Evolutionary conservation across 2,113 vertebrate genomes (phyloP), one percentile per base, ranked within the genome.

Genomic region (Prionailurus viverrinus): DNA sequence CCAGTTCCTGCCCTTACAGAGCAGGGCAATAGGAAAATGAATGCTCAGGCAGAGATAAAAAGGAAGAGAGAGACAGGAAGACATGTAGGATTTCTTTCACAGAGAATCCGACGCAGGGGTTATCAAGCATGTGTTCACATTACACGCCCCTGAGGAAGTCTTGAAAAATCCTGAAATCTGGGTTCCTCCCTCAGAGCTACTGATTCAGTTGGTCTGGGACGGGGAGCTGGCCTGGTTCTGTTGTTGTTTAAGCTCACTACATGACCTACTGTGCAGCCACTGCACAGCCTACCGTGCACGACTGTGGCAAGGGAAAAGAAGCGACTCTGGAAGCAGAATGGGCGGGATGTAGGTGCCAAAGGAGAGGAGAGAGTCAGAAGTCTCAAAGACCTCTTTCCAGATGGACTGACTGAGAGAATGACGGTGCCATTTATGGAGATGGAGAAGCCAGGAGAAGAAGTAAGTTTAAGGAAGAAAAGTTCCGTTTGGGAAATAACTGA

Each of bases 391-490:
- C 58, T 66, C 78, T 80, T 80, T 45, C 48, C 69, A 65, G 55
- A 15, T 0, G 15, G 48, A 14, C 3, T 18, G 53, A 66, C 66
- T 87, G 19, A 15, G 45, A 29, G 23, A 91, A 36, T 5, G 69
- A 39, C 45, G 68, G 33, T 16, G 7, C n/a, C 39, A 9, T 80
- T 84, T 27, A 74, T 16, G 76, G 39, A 89, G 69, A 55, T 36
- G n/a, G 11, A 85, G 39, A n/a, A 11, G 25, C 66, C 85, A 78
- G 11, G 48, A 66, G 69, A 45, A 69, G 51, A 19, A 61, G 15
- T 4, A 78, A 78, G 41, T 58, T 92, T 55, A 82, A 94, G 66
- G 51, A 71, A 55, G 73, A 89, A 80, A 91, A 84, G 31, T 93
- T 89, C 33, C 21, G 10, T 74, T 63, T 61, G 19, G 33, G 78